Evolutionary conservation across 2,797 vertebrate species (phyloP).

Genomic region (Prunella strophiata): DNA sequence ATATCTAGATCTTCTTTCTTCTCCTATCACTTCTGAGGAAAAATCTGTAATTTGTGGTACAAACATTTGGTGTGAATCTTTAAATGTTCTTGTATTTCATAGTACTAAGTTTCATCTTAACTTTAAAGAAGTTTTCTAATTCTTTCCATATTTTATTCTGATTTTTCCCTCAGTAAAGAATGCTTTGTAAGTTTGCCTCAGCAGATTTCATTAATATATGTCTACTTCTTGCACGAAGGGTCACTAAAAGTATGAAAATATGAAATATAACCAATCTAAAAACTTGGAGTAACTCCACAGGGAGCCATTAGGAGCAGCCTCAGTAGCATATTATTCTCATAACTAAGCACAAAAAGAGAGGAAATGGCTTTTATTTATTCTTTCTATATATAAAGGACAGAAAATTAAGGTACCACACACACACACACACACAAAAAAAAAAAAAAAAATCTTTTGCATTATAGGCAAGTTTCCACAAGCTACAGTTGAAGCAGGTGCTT

Average conservation of each 20-base stretch:
- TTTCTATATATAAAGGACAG: not conserved
- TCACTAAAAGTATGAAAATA: slow-evolving; percentile 16
- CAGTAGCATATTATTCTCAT: not conserved
- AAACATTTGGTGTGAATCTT: not conserved
- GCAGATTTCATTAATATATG: not conserved
- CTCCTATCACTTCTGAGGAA: not conserved
- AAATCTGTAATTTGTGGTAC: not conserved
- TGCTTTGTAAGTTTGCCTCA: not conserved
- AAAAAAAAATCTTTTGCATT: not conserved
- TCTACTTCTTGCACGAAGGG: not conserved
- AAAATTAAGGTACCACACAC: not conserved
- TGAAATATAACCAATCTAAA: not conserved
- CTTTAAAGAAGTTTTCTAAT: not conserved
- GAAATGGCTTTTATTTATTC: not conserved
- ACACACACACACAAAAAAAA: not conserved
- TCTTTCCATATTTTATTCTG: not conserved
- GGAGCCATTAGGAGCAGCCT: not conserved
- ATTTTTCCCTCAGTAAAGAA: not conserved
- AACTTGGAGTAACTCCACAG: slow-evolving; percentile 4
- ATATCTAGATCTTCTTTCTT: not conserved
- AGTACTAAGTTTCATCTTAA: not conserved
- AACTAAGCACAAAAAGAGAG: not conserved
- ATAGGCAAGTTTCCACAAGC: not conserved
- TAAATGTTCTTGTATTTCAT: not conserved
- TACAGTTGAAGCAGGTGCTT: not conserved